Evolutionary conservation across 2,113 vertebrate species (phyloP).

Genomic region (Phylloscopus whistleri): DNA sequence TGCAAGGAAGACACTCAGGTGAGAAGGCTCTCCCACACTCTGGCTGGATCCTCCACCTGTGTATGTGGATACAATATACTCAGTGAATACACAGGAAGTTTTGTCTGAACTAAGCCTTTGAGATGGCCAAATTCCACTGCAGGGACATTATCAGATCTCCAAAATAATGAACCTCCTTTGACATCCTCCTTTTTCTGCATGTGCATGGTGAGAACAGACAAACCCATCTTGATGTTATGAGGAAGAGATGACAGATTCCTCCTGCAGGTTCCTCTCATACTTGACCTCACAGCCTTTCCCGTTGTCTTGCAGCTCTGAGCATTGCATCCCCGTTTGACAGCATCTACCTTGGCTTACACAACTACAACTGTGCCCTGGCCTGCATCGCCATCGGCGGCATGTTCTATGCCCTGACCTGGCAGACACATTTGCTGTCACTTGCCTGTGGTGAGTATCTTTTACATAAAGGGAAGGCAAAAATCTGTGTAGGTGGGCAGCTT

Average conservation of each 20-base stretch:
- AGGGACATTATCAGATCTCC: neutral
- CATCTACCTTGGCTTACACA: constrained; percentile 91
- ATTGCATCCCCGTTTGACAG: constrained; percentile 84
- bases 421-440: constrained; percentile 88
- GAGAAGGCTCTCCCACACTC: neutral
- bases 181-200: neutral
- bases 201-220: fast-evolving
- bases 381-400: constrained; percentile 89
- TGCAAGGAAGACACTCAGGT: neutral
- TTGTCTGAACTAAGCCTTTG: neutral
- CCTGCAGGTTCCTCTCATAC: neutral
- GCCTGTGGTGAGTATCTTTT: constrained; percentile 79
- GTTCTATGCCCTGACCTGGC: constrained; percentile 97
- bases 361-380: constrained; percentile 90
- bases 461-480: neutral
- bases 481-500: neutral
- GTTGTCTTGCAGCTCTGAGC: constrained; percentile 80
- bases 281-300: neutral
- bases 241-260: neutral
- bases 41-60: neutral
- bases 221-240: neutral
- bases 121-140: neutral
- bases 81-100: neutral
- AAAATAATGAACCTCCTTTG: neutral
- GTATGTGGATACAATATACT: neutral